A percentile compares a stretch with the other conserved stretches of the same genome.
Evolutionary conservation across 1,140 invertebrate species (phyloP).

Genomic region (Aphelinus atriplicis): DNA sequence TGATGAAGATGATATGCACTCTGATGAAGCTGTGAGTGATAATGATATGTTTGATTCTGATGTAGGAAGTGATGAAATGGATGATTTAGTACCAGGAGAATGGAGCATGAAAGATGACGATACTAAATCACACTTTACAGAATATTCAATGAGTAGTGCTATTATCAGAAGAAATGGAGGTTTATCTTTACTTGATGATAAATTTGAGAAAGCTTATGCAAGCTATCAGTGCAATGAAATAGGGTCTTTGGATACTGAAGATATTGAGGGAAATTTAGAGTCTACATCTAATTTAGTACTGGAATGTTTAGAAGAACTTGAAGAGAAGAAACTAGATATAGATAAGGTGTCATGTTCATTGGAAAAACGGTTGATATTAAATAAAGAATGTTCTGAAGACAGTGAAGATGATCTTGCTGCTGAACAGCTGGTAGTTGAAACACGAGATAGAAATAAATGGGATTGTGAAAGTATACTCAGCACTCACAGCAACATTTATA

Average conservation of each 20-base stretch:
- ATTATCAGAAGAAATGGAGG: conserved; percentile 88
- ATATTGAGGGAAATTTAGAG: conserved; percentile 84
- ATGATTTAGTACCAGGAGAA: conserved; percentile 46
- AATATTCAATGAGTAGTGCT: conserved; percentile 94
- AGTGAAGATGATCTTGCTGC: conserved; percentile 67
- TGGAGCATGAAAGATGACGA: conserved; percentile 73
- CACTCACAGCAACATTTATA: conserved; percentile 90
- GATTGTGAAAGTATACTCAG: conserved; percentile 94
- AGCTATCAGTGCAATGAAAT: conserved; percentile 91
- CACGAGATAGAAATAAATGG: conserved; percentile 77
- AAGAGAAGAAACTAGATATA: conserved; percentile 38
- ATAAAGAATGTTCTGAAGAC: conserved; percentile 61
- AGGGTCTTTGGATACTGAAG: conserved; percentile 87
- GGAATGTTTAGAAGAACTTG: conserved; percentile 67
- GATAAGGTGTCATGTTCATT: conserved; percentile 54
- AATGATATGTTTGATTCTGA: conserved; percentile 60
- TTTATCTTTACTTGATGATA: conserved; percentile 84
- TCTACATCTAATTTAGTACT: conserved; percentile 75
- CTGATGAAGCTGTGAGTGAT: conserved; percentile 58
- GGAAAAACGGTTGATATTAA: conserved; percentile 54
- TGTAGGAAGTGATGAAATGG: conserved; percentile 65
- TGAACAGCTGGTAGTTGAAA: conserved; percentile 70
- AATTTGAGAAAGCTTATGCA: conserved; percentile 90
- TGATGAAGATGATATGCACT: conserved; percentile 43
- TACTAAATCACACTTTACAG: conserved; percentile 88